Evolutionary conservation across 2,888 invertebrate genomes (phyloP).

Genomic region (Stratiomys singularior): DNA sequence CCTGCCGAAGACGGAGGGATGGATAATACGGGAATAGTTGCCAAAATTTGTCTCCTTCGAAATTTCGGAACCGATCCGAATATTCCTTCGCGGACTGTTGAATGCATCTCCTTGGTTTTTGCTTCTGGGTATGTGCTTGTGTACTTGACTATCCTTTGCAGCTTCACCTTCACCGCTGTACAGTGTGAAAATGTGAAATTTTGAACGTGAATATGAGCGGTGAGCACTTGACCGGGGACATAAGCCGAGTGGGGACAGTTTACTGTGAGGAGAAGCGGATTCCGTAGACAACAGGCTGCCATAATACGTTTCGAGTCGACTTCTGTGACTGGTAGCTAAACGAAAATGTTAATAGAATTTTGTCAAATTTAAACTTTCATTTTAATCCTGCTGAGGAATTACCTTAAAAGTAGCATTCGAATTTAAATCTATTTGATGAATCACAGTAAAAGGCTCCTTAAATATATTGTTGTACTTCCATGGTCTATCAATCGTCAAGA

Average conservation of each 20-base stretch:
- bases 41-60: slow-evolving; percentile 72
- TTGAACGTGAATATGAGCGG: slow-evolving; percentile 76
- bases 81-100: slow-evolving; percentile 61
- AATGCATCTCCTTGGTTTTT: slow-evolving; percentile 63
- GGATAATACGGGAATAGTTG: slow-evolving; percentile 75
- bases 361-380: no score
- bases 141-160: slow-evolving; percentile 72
- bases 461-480: slow-evolving; percentile 87
- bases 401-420: slow-evolving; percentile 62
- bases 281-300: neutral
- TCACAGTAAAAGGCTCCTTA: slow-evolving; percentile 80
- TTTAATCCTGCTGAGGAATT: no score
- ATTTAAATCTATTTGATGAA: slow-evolving; percentile 80
- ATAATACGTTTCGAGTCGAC: slow-evolving; percentile 10
- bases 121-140: slow-evolving; percentile 63
- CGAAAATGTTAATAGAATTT: no score
- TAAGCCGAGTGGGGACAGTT: slow-evolving; percentile 76
- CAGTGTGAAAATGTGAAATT: slow-evolving; percentile 79
- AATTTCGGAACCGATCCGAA: slow-evolving; percentile 72
- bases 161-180: slow-evolving; percentile 71
- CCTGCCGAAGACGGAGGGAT: slow-evolving; percentile 80
- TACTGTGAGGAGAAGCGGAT: neutral
- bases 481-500: slow-evolving; percentile 81
- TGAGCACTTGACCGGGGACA: slow-evolving; percentile 79
- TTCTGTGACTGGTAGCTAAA: slow-evolving; percentile 3